Evolutionary conservation across 1,140 invertebrate genomes (phyloP).

Genomic region (Apocrypta bakeri): DNA sequence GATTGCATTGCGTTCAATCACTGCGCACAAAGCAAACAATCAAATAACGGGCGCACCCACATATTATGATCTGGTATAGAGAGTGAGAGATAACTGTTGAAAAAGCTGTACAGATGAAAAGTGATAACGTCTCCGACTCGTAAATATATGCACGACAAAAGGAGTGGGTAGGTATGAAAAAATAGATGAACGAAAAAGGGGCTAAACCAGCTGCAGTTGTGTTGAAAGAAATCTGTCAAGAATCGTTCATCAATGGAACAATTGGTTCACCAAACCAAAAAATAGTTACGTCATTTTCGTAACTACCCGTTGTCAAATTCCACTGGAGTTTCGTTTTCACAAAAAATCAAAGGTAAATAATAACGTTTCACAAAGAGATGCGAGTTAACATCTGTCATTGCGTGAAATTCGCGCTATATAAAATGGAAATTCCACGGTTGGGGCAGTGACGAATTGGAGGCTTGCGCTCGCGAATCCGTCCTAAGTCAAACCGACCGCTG

Average conservation of each 20-base stretch:
- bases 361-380: too few species aligned
- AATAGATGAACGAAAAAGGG: conserved; percentile 1
- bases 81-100: conserved; percentile 24
- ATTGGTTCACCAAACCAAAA: too few species aligned
- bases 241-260: background rate
- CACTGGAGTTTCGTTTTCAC: too few species aligned
- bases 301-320: too few species aligned
- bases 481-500: background rate
- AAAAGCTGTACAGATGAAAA: conserved; percentile 47
- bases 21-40: conserved; percentile 37
- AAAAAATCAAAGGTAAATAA: too few species aligned
- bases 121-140: conserved; percentile 48
- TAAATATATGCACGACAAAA: conserved; percentile 43
- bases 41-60: conserved; percentile 28
- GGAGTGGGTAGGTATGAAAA: conserved; percentile 27
- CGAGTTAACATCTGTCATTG: background rate
- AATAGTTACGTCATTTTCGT: too few species aligned
- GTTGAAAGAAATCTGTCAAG: background rate
- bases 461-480: background rate
- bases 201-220: too few species aligned
- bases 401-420: background rate
- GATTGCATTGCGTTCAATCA: conserved; percentile 10
- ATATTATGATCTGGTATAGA: conserved; percentile 26
- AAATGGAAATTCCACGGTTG: background rate
- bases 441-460: background rate